Conservation (phyloP, 2,113 vertebrate species). For the pig (Sus scrofa) region DNA sequence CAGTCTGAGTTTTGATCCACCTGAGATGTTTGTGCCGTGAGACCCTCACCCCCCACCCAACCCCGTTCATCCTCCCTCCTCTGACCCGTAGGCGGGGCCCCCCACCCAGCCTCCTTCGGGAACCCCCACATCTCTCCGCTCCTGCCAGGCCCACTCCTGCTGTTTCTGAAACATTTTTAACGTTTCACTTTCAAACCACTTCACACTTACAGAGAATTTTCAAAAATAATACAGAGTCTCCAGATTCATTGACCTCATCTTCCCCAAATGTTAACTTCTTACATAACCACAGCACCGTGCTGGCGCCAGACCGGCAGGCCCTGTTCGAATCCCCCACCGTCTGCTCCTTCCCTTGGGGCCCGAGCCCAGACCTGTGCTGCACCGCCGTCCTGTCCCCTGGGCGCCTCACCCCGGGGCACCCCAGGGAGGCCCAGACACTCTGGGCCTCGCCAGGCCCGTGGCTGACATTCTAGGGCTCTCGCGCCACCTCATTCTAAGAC, state of each 20-base stretch:
- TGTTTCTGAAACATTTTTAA: neutral
- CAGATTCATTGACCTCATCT: neutral
- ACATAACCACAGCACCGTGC: neutral
- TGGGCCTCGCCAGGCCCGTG: neutral
- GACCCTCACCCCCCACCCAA: neutral
- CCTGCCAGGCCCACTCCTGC: neutral
- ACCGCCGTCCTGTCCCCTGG: neutral
- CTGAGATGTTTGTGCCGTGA: neutral
- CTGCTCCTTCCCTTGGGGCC: neutral
- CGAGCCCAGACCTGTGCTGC: neutral
- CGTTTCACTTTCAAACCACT: neutral
- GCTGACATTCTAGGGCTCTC: neutral
- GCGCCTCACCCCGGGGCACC: accelerated
- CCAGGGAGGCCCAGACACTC: neutral
- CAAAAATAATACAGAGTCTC: neutral
- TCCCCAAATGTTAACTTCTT: neutral
- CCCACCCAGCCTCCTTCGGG: neutral
- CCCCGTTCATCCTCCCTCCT: too few species aligned
- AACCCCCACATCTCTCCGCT: too few species aligned
- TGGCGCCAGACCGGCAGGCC: accelerated
- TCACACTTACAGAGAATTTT: neutral
- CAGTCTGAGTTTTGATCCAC: neutral
- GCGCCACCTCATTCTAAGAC: neutral
- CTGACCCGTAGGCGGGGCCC: neutral
- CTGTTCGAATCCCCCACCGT: neutral